Percentiles rank a stretch among this genome's conserved stretches.
Evolutionary conservation across 1,140 invertebrate genomes (phyloP).

Genomic region (Oedothorax gibbosus): DNA sequence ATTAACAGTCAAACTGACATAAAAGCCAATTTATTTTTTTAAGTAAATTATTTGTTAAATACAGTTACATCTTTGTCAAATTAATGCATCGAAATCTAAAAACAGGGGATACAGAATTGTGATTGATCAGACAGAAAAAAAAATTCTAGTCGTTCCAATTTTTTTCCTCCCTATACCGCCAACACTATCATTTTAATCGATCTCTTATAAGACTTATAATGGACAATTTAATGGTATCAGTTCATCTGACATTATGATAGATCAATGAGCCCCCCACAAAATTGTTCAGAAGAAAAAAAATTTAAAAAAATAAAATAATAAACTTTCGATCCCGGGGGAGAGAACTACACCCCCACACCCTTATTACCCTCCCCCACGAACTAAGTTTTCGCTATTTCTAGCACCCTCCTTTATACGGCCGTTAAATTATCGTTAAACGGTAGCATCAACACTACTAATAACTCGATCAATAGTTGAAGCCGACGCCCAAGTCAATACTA

Average conservation of each 20-base stretch:
- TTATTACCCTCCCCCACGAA: constrained; percentile 54
- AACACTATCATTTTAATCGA: constrained; percentile 34
- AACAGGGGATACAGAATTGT: background rate
- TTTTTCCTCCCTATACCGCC: background rate
- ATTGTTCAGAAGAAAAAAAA: background rate
- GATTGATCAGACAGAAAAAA: background rate
- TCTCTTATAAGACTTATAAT: constrained; percentile 46
- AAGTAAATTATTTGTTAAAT: background rate
- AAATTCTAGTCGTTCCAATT: background rate
- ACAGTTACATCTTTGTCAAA: background rate
- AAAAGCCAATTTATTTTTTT: background rate
- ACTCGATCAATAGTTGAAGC: constrained; percentile 49
- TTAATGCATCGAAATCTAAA: background rate
- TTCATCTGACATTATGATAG: constrained; percentile 50
- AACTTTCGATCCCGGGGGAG: background rate
- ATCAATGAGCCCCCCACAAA: constrained; percentile 40
- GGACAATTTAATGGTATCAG: constrained; percentile 58
- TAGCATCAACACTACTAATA: constrained; percentile 57
- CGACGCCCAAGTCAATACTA: constrained; percentile 58
- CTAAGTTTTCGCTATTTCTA: constrained; percentile 37
- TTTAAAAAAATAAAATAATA: background rate
- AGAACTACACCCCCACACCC: constrained; percentile 9
- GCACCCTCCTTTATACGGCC: background rate
- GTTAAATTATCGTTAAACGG: constrained; percentile 58
- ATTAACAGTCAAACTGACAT: too few species aligned